phyloP scores from a whole-genome alignment of 2,113 vertebrate species.

The Zootoca vivipara region DNA sequence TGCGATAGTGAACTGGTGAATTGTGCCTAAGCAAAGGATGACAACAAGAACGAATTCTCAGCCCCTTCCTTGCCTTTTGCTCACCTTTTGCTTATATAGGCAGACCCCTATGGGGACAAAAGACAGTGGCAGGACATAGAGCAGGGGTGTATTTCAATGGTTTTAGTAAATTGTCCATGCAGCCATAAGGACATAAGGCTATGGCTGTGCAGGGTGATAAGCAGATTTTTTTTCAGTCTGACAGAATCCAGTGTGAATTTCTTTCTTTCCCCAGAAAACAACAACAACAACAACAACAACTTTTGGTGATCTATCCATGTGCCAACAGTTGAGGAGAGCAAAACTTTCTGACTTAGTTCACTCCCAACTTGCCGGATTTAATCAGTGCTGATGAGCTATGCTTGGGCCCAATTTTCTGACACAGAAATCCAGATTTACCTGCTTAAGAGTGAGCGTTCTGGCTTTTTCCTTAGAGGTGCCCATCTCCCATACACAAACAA shows the following conservation, averaged over 20 bases:
- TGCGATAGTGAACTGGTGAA: neutral
- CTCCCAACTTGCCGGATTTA: neutral
- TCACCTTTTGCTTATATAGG: neutral
- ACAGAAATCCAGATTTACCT: conserved; percentile 79
- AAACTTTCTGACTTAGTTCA: neutral
- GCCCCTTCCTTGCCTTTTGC: neutral
- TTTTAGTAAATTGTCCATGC: neutral
- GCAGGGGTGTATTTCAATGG: neutral
- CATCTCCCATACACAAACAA: conserved; percentile 96
- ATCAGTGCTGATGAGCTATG: neutral
- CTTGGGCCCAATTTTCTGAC: accelerated
- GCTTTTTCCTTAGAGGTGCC: conserved; percentile 92
- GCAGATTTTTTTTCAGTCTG: neutral
- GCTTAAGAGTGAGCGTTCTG: conserved; percentile 90
- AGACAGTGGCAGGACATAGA: neutral
- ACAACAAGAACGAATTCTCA: neutral
- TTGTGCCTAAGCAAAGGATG: neutral
- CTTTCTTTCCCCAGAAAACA: neutral
- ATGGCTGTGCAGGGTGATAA: neutral
- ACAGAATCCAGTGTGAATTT: neutral
- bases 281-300: neutral
- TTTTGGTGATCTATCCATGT: too few species aligned
- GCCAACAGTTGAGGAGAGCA: neutral
- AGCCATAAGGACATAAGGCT: too few species aligned
- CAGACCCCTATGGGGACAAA: neutral